Evolutionary conservation across 2,888 invertebrate genomes (phyloP), one percentile per base, ranked within the genome.

Genomic region (Cremastobaeus sp.): DNA sequence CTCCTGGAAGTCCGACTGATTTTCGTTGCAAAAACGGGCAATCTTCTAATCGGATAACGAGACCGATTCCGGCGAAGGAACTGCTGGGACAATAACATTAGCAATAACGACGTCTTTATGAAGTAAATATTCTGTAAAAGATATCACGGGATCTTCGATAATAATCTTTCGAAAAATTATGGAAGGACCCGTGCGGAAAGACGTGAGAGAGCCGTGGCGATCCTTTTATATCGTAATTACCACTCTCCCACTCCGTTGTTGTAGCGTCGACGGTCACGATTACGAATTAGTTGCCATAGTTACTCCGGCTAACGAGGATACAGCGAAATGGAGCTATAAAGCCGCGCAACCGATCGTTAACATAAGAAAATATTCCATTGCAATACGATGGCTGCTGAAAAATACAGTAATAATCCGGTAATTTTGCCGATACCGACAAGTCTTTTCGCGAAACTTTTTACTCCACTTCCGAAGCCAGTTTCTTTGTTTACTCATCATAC

Each of bases 261-360:
- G 66, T 68, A 55, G 48, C 68, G 64, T 71, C 70, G 70, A 76
- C 70, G 71, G 73, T 68, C 75, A 71, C 76, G 73, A 77, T 77
- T 76, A 76, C 78, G 69, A 76, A 78, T 78, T 75, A 75, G 75
- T 71, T 72, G 68, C 76, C 75, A 76, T 77, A 74, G 74, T 72
- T 65, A 65, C 68, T 71, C 71, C 64, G 57, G 69, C 74, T 77
- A 77, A 77, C 74, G 74, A 77, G 72, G 74, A 74, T 70, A 62
- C 74, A 66, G 71, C 62, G 69, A 72, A 74, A 74, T 77, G 74
- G 72, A 77, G 74, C 75, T 60, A 75, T 77, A 77, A 77, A 77
- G 70, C 68, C 68, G 70, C 60, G 60, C 74, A 71, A 71, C 75
- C 73, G 73, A 71, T 71, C 73, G 70, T 77, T 77, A 77, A 76